phyloP scores from a whole-genome alignment of 1,140 invertebrate species.

The Stegodyphus mimosarum region DNA sequence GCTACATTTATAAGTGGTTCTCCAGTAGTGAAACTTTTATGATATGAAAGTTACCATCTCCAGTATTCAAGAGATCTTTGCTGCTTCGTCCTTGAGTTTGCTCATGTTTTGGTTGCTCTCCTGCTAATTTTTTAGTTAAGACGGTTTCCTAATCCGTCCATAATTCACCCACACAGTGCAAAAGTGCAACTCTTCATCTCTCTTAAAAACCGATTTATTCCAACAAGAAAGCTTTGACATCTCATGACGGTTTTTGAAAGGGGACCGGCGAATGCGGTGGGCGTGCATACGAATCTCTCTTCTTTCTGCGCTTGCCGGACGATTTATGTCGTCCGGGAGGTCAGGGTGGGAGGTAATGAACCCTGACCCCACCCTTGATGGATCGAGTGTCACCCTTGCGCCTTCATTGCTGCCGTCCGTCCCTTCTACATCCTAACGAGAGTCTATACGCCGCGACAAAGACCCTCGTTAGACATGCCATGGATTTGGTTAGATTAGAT shows the following conservation, averaged over 20 bases:
- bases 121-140: not conserved
- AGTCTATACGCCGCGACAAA: not conserved
- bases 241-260: not conserved
- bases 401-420: not conserved
- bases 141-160: no score
- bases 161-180: no score
- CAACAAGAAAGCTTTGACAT: conserved; percentile 14
- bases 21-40: no score
- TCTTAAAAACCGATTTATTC: conserved; percentile 58
- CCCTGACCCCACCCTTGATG: conserved; percentile 51
- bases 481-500: conserved; percentile 40
- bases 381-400: conserved; percentile 36
- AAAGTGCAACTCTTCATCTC: conserved; percentile 8
- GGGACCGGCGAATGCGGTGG: not conserved
- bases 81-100: no score
- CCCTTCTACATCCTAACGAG: not conserved
- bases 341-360: conserved; percentile 58
- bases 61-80: no score
- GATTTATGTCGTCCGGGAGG: conserved; percentile 54
- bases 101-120: not conserved
- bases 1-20: no score
- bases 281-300: not conserved
- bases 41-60: no score
- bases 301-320: conserved; percentile 37
- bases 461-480: conserved; percentile 35